phyloP scores from a whole-genome alignment of 2,797 vertebrate genomes.

The Botia almorhae region DNA sequence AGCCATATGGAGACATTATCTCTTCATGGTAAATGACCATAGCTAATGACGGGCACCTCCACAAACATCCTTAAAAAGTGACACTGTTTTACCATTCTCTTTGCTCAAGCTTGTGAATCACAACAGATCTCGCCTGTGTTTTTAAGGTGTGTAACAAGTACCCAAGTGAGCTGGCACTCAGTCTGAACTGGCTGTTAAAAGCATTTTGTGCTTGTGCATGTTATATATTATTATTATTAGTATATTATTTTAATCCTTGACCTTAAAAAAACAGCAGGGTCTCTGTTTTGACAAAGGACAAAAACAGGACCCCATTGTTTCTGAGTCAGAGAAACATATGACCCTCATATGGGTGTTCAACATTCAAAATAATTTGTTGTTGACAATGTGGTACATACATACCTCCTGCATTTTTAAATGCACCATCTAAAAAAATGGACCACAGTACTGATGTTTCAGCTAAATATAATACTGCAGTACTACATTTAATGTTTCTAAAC shows the following conservation, averaged over 20 bases:
- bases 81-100: constrained; percentile 42
- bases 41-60: not conserved
- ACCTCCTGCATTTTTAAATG: not conserved
- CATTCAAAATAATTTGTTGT: not conserved
- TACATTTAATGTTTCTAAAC: too few relatives aligned
- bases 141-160: constrained; percentile 27
- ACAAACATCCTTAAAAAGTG: constrained; percentile 10
- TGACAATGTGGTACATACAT: not conserved
- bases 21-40: constrained; percentile 20
- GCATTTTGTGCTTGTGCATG: constrained; percentile 36
- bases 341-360: not conserved
- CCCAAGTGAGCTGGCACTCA: constrained; percentile 29
- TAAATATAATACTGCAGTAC: not conserved
- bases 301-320: constrained; percentile 26
- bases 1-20: constrained; percentile 33
- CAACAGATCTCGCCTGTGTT: constrained; percentile 26
- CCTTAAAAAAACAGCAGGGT: constrained; percentile 35
- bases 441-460: too few relatives aligned
- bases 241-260: constrained; percentile 53
- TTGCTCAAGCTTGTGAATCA: constrained; percentile 39
- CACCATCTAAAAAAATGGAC: not conserved
- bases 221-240: too few relatives aligned
- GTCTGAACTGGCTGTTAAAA: constrained; percentile 55
- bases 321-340: constrained; percentile 25
- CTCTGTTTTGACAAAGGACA: constrained; percentile 26